phyloP scores from a whole-genome alignment of 2,888 invertebrate species.

The Atethmia centrago region DNA sequence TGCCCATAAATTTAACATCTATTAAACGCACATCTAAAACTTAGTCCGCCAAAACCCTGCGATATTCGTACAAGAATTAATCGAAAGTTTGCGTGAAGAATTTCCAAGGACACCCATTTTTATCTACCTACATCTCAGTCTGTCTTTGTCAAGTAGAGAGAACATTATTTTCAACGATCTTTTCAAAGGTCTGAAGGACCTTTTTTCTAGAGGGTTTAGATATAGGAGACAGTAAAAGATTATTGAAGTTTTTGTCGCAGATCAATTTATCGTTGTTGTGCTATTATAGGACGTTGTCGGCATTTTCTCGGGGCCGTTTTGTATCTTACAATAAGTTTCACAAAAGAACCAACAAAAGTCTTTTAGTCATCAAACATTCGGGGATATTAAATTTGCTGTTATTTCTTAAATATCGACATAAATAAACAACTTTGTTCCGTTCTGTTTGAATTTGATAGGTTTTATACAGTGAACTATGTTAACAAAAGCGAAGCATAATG shows the following conservation, averaged over 20 bases:
- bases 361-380: not conserved
- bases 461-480: not conserved
- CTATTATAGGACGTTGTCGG: not conserved
- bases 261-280: slow-evolving; percentile 25
- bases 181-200: slow-evolving; percentile 21
- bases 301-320: not conserved
- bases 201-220: slow-evolving; percentile 18
- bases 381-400: not conserved
- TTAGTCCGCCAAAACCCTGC: not conserved
- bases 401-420: not conserved
- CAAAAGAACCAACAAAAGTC: not conserved
- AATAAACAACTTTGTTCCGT: not conserved
- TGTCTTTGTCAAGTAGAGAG: slow-evolving; percentile 38
- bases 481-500: not conserved
- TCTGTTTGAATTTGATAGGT: not conserved
- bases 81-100: slow-evolving; percentile 47
- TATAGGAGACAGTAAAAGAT: slow-evolving; percentile 39
- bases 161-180: slow-evolving; percentile 51
- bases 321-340: not conserved
- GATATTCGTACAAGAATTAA: slow-evolving; percentile 45
- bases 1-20: no score
- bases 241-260: slow-evolving; percentile 21
- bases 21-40: slow-evolving; percentile 1
- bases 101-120: slow-evolving; percentile 28
- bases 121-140: slow-evolving; percentile 29